phyloP scores from a whole-genome alignment of 2,888 invertebrate species.

The Uropetala carovei region DNA sequence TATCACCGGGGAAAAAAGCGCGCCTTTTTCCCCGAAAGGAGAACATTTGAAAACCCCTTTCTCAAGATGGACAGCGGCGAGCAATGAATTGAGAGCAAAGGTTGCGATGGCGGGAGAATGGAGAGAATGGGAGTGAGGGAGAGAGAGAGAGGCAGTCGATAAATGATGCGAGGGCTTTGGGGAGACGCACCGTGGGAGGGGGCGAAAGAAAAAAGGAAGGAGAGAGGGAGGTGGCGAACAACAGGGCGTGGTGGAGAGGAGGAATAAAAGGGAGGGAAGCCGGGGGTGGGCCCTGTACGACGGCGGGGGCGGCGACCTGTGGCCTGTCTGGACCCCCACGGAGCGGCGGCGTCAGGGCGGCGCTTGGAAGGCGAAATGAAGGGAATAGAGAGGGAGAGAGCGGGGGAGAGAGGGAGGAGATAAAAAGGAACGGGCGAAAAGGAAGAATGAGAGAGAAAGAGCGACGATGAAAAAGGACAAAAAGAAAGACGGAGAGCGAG shows the following conservation, averaged over 20 bases:
- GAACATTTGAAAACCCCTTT: conserved; percentile 20
- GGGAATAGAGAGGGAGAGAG: conserved; percentile 65
- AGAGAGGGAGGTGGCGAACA: not conserved
- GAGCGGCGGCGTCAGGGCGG: conserved; percentile 68
- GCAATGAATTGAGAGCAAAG: conserved; percentile 58
- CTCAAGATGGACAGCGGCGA: conserved; percentile 39
- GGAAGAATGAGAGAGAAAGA: conserved; percentile 41
- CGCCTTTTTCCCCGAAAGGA: not conserved
- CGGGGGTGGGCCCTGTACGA: not conserved
- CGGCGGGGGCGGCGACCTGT: conserved; percentile 46
- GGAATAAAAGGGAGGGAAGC: not conserved
- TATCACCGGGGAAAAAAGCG: not conserved
- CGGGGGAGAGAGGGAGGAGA: conserved; percentile 66
- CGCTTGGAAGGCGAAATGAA: conserved; percentile 37
- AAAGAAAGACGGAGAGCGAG: conserved; percentile 1
- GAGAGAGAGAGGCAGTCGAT: not conserved
- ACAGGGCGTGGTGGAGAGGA: not conserved
- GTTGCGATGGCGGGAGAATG: conserved; percentile 34
- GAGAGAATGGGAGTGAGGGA: not conserved
- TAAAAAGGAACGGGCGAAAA: conserved; percentile 65
- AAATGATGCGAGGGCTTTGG: conserved; percentile 25
- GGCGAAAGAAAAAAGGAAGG: not conserved
- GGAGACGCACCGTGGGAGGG: not conserved
- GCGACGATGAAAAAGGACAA: conserved; percentile 45
- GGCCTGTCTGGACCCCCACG: conserved; percentile 71